Base-by-base conservation (phyloP, 2,113 vertebrate species). In the Pitta sordida region DNA sequence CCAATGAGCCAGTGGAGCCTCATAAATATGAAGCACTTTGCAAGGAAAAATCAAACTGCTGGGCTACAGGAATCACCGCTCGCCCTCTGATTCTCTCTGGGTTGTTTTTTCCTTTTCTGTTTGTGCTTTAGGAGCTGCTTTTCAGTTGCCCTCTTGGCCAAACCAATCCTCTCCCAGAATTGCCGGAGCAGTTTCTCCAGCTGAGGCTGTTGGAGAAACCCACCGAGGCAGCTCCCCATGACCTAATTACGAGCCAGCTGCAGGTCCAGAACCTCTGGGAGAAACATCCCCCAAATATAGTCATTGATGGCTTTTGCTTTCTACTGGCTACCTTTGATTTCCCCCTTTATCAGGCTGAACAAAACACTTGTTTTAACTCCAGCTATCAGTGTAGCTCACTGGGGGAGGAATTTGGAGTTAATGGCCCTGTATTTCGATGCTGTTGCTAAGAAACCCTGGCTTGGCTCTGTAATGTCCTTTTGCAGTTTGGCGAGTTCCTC, bases 371-470 rank as follows among this genome's bases (percentile, higher is more conserved):
- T 55, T 53, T 43, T 53, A 44, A 21, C 59, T 76, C 43, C 21
- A 5, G 6, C 71, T 48, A 2, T 70, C 83, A 16, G 5, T 18
- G 30, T 13, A 67, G 87, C 62, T 43, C 4, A 22, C 52, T 64
- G 5, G 2, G 3, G 2, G 41, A 76, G 77, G 83, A 92, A 60
- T 91, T 75, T 3, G 41, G 65, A 93, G 69, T 86, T 91, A 94
- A 88, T 62, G 86, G 89, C 56, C 73, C 77, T 6, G 12, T 1
- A 4, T 24, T n/a, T 15, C 0, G 34, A 63, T 82, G 78, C 86
- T 86, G 94, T 94, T 96, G 95, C 94, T 95, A 94, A 76, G 93
- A 86, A 92, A 94, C 94, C 73, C 55, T 83, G 85, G 51, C 81
- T 76, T 27, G 76, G 39, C 69, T 85, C 59, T 3, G 9, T 3